Conservation (phyloP, 1,140 invertebrate species). For the Acromyrmex heyeri region DNA sequence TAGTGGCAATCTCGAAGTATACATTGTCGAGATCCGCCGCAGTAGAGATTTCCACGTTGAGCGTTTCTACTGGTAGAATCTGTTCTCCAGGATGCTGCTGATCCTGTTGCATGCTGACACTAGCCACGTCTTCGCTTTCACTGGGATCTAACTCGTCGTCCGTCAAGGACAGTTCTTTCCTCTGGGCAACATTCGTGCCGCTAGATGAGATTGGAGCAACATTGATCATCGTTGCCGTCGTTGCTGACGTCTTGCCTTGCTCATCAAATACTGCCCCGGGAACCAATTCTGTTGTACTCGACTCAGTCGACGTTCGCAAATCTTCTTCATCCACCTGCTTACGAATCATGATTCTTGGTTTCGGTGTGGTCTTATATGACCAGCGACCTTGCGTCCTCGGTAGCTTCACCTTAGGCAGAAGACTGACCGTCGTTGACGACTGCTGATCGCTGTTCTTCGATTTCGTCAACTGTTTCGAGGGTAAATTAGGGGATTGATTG, state of each 20-base stretch:
- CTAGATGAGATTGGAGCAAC: constrained; percentile 82
- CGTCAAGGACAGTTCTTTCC: constrained; percentile 74
- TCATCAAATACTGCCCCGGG: constrained; percentile 65
- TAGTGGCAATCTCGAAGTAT: constrained; percentile 95
- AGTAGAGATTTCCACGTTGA: constrained; percentile 95
- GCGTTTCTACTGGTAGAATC: constrained; percentile 90
- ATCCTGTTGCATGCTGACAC: constrained; percentile 79
- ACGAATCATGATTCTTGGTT: constrained; percentile 93
- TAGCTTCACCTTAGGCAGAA: constrained; percentile 90
- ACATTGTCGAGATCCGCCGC: constrained; percentile 93
- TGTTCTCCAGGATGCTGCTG: constrained; percentile 70
- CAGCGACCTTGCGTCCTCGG: constrained; percentile 93
- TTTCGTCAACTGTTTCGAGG: constrained; percentile 73
- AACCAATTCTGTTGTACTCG: constrained; percentile 64
- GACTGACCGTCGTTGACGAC: constrained; percentile 34
- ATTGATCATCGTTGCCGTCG: constrained; percentile 79
- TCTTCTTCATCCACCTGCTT: constrained; percentile 90
- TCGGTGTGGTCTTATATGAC: constrained; percentile 95
- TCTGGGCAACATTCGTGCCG: constrained; percentile 73
- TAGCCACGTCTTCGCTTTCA: constrained; percentile 85
- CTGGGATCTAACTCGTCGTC: constrained; percentile 90
- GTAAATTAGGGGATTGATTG: constrained; percentile 70
- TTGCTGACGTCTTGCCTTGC: constrained; percentile 38
- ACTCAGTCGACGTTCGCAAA: constrained; percentile 79
- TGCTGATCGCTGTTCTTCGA: constrained; percentile 72